Conservation (phyloP, 2,888 invertebrate species). For the Epirrita christyi region DNA sequence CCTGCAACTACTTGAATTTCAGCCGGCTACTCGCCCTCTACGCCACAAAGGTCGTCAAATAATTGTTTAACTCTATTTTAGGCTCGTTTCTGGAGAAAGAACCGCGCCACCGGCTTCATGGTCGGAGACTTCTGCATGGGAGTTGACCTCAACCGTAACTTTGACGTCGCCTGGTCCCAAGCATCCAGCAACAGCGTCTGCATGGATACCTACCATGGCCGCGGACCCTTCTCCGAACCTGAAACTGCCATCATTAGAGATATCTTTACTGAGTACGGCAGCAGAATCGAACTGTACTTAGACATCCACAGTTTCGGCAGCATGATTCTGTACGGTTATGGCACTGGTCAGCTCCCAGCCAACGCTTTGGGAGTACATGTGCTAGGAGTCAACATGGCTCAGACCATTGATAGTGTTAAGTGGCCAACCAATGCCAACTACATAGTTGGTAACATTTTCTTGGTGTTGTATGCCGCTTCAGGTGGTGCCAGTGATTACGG, state of each 20-base stretch:
- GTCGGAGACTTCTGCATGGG: slow-evolving; percentile 80
- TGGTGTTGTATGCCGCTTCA: slow-evolving; percentile 82
- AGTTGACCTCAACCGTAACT: slow-evolving; percentile 90
- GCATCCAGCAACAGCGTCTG: slow-evolving; percentile 78
- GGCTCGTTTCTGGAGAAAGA: slow-evolving; percentile 88
- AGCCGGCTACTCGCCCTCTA: too few relatives aligned
- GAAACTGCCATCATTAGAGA: slow-evolving; percentile 85
- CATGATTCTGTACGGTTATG: slow-evolving; percentile 72
- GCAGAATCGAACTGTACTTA: slow-evolving; percentile 86
- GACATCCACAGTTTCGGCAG: slow-evolving; percentile 90
- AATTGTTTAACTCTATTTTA: slow-evolving; percentile 45
- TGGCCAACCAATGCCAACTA: slow-evolving; percentile 67
- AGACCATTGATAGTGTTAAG: slow-evolving; percentile 69
- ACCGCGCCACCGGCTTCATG: slow-evolving; percentile 66
- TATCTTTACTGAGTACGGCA: slow-evolving; percentile 74
- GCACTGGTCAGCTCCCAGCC: slow-evolving; percentile 64
- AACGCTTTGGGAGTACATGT: slow-evolving; percentile 66
- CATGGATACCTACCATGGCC: slow-evolving; percentile 86
- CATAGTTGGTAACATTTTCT: slow-evolving; percentile 75
- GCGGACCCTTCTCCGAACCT: slow-evolving; percentile 86
- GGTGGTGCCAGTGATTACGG: slow-evolving; percentile 88
- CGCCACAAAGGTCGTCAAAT: too few relatives aligned
- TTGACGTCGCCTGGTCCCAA: slow-evolving; percentile 87
- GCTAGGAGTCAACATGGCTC: slow-evolving; percentile 61
- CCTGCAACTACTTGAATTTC: too few relatives aligned